phyloP scores from a whole-genome alignment of 2,797 vertebrate species.

The Anguilla marmorata region DNA sequence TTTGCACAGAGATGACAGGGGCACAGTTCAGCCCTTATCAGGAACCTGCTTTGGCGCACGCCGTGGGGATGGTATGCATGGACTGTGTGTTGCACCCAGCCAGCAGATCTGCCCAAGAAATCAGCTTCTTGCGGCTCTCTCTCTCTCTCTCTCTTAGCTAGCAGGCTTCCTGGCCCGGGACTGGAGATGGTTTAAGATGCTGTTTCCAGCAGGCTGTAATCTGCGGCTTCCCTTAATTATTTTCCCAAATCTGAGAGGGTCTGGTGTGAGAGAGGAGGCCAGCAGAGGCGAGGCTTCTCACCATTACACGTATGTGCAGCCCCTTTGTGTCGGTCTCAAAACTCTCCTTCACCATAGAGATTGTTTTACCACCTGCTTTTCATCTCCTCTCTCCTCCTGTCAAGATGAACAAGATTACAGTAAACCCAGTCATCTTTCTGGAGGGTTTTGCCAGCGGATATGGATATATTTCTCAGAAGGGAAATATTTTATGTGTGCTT shows the following conservation, averaged over 20 bases:
- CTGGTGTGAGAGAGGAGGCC: neutral
- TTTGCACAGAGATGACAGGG: neutral
- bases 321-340: slow-evolving; percentile 6
- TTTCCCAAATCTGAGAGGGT: slow-evolving; percentile 33
- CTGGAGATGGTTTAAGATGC: neutral
- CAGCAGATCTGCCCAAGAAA: slow-evolving; percentile 30
- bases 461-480: slow-evolving; percentile 3
- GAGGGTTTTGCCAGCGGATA: neutral
- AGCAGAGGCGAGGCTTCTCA: neutral
- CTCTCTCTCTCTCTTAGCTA: neutral
- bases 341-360: neutral
- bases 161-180: neutral
- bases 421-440: neutral
- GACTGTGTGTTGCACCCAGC: neutral
- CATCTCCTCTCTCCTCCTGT: neutral
- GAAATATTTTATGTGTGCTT: slow-evolving; percentile 30
- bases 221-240: slow-evolving; percentile 29
- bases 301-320: neutral
- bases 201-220: slow-evolving; percentile 17
- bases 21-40: neutral
- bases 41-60: neutral
- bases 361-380: slow-evolving; percentile 12
- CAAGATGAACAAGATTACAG: neutral
- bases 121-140: slow-evolving; percentile 15
- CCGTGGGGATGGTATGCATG: neutral